Evolutionary conservation across 2,888 invertebrate species (phyloP).

Genomic region (Lasius fuliginosus): DNA sequence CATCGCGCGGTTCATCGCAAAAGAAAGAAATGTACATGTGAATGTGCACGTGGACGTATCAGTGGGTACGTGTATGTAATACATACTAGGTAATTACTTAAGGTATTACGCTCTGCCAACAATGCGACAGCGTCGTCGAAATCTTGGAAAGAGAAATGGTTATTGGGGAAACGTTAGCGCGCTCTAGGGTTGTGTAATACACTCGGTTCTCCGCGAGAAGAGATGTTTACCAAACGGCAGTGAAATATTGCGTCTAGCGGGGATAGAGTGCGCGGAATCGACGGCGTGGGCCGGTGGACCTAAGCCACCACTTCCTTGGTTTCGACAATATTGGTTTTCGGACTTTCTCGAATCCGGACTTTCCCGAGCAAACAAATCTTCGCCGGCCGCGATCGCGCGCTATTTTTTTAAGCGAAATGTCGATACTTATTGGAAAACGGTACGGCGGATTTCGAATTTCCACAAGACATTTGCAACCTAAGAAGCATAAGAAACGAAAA

Average conservation of each 20-base stretch:
- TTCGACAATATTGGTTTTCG: conserved; percentile 68
- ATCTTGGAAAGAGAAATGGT: conserved; percentile 52
- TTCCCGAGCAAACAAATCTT: conserved; percentile 61
- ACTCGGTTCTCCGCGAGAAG: conserved; percentile 47
- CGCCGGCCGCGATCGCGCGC: neutral
- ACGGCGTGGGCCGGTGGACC: conserved; percentile 40
- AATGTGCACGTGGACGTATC: neutral
- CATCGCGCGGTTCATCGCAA: neutral
- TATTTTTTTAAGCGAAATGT: conserved; percentile 56
- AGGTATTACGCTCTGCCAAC: conserved; percentile 38
- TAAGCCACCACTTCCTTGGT: conserved; percentile 61
- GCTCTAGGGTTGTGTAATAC: conserved; percentile 48
- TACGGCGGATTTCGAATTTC: neutral
- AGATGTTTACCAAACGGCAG: conserved; percentile 67
- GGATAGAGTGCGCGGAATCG: conserved; percentile 22
- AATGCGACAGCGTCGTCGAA: conserved; percentile 36
- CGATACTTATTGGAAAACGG: neutral
- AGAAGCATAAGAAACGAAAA: neutral
- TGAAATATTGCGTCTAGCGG: conserved; percentile 64
- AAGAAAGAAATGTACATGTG: neutral
- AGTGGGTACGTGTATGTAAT: neutral
- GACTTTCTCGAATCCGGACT: conserved; percentile 59
- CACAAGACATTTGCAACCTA: neutral
- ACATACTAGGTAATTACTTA: conserved; percentile 46
- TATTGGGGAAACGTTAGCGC: conserved; percentile 49